phyloP scores from a whole-genome alignment of 2,113 vertebrate species.

The Heliornis fulica region DNA sequence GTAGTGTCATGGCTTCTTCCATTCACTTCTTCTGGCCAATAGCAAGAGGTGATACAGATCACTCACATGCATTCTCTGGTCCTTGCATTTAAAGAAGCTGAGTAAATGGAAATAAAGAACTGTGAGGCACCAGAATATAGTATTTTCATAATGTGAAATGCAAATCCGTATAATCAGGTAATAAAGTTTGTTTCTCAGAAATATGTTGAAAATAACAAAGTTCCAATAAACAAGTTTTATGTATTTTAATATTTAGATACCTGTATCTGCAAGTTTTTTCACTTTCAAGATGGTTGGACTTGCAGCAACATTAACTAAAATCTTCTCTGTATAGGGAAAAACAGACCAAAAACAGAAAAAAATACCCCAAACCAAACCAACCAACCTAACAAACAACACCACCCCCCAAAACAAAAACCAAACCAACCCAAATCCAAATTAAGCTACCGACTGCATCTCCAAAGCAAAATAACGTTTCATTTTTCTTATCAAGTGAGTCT shows the following conservation, averaged over 20 bases:
- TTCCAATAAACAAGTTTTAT: background rate
- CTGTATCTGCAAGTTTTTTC: background rate
- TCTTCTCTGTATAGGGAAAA: background rate
- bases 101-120: background rate
- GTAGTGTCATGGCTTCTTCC: background rate
- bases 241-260: background rate
- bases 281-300: background rate
- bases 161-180: background rate
- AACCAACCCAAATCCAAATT: background rate
- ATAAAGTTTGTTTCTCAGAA: background rate
- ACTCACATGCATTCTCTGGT: background rate
- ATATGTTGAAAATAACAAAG: background rate
- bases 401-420: too few species aligned
- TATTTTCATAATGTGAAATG: background rate
- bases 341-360: background rate
- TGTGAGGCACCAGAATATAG: background rate
- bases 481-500: background rate
- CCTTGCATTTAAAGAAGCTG: background rate
- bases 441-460: background rate
- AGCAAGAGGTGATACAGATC: background rate
- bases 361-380: too few species aligned
- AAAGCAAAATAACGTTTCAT: background rate
- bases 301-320: background rate
- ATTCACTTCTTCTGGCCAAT: background rate
- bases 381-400: too few species aligned